These are phyloP conservation scores for Bembecia ichneumoniformis DNA, from an alignment of 2,888 invertebrate species.

Conservation along the genomic window DNA sequence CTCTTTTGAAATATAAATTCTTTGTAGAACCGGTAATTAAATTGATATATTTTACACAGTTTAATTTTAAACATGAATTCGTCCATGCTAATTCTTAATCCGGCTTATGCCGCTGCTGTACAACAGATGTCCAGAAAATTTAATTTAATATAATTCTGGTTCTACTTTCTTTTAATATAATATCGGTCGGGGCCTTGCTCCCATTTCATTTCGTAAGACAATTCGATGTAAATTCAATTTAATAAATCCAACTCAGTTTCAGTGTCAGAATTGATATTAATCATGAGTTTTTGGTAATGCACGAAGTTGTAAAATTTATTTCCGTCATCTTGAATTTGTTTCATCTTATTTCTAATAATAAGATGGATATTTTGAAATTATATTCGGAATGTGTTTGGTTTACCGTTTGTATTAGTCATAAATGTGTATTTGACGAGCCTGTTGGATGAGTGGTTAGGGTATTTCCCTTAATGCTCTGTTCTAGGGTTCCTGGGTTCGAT, in stretches of 20 bases:
- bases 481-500: no score
- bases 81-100: conserved; percentile 47
- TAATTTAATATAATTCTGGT: conserved; percentile 54
- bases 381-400: no score
- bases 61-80: conserved; percentile 21
- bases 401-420: no score
- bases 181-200: conserved; percentile 19
- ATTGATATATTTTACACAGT: not conserved
- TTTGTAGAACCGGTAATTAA: not conserved
- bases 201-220: conserved; percentile 32
- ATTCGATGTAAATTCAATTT: conserved; percentile 46
- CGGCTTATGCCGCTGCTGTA: conserved; percentile 36
- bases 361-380: no score
- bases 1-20: no score
- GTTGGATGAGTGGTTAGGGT: no score
- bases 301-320: conserved; percentile 9
- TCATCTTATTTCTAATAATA: no score
- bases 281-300: conserved; percentile 1
- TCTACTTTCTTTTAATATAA: conserved; percentile 56
- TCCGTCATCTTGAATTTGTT: conserved; percentile 1
- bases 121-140: conserved; percentile 60
- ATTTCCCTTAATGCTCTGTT: no score
- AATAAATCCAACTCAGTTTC: conserved; percentile 19
- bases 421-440: no score
- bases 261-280: not conserved